Conservation (phyloP, 2,888 invertebrate genomes). For the Pycnomerus fuliginosus region DNA sequence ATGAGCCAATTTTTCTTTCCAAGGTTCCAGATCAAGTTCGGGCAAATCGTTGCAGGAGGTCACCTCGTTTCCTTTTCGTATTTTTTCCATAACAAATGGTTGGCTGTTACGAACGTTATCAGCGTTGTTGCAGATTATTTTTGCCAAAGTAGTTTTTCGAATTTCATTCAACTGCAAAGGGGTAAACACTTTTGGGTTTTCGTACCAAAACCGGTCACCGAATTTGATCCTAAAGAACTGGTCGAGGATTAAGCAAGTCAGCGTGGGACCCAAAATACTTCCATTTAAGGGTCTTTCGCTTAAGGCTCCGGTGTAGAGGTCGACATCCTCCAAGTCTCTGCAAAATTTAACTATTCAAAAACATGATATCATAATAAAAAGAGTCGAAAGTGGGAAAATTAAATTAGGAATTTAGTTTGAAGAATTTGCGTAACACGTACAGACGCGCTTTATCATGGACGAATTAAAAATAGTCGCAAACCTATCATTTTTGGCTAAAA, state of each 20-base stretch:
- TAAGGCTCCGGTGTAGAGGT: slow-evolving; percentile 84
- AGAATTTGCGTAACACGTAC: no score
- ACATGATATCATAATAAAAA: no score
- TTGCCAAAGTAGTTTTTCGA: slow-evolving; percentile 70
- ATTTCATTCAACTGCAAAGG: slow-evolving; percentile 79
- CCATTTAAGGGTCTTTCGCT: slow-evolving; percentile 73
- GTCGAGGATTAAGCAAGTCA: slow-evolving; percentile 80
- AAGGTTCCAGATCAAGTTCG: slow-evolving; percentile 58
- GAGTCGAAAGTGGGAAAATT: no score
- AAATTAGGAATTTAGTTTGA: no score
- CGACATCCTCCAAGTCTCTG: slow-evolving; percentile 77
- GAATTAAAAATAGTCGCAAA: no score
- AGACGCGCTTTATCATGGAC: no score
- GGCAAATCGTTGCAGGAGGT: slow-evolving; percentile 66
- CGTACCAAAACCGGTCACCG: slow-evolving; percentile 90
- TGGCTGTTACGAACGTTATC: slow-evolving; percentile 65
- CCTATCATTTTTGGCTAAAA: no score
- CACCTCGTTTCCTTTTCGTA: slow-evolving; percentile 57
- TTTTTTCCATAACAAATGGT: slow-evolving; percentile 68
- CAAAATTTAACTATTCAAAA: slow-evolving; percentile 22
- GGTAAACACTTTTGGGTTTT: slow-evolving; percentile 69
- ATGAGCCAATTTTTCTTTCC: slow-evolving; percentile 52
- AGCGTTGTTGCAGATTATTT: slow-evolving; percentile 76
- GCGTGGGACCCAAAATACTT: slow-evolving; percentile 80
- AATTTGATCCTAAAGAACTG: slow-evolving; percentile 79